Base-by-base conservation (phyloP, 1,140 invertebrate genomes). In the Metopolophium dirhodum region DNA sequence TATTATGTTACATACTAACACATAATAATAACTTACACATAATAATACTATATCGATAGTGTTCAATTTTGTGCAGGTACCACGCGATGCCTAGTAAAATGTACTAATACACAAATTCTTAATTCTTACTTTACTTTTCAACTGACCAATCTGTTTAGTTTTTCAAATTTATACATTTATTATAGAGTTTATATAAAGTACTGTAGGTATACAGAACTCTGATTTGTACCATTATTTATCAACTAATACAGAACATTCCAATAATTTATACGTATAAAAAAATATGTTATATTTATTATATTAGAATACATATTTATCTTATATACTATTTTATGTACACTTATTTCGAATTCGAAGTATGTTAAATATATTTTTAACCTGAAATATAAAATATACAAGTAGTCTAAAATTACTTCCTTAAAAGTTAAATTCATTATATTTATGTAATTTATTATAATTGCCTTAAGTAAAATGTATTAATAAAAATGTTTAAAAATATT, bases 281-380 rank as follows among this genome's bases (percentile, higher is more conserved):
- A 47, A 30, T n/a, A 14, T 30, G 45, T 54, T 22, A 87, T 51
- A 51, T 88, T n/a, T 51, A 35, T 88, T 47, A 20, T 87, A 87
- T 85, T 41, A 45, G 8, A 87, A 49, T 47, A 87, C 30, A 49
- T 1, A 41, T 86, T n/a, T 49, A 49, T 89, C n/a, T 54, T 35
- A 54, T 49, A 26, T 54, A 54, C 20, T 37, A 89, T 51, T 54
- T 54, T 54, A 89, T 89, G 49, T 89, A 89, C 88, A 89, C 49
- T 57, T 37, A 9, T 89, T 89, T 89, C 11, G 35, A 89, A 37
- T 57, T 57, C 49, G 7, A 57, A 57, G 23, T 8, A 37, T 35
- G 86, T 89, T 37, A 8, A 57, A 57, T n/a, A 54, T 35, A 54
- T 89, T 57, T 30, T 89, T 23, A 89, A 89, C 9, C 8, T 49